Base-by-base conservation (phyloP, 2,797 vertebrate genomes). In the Tiaroga cobitis region DNA sequence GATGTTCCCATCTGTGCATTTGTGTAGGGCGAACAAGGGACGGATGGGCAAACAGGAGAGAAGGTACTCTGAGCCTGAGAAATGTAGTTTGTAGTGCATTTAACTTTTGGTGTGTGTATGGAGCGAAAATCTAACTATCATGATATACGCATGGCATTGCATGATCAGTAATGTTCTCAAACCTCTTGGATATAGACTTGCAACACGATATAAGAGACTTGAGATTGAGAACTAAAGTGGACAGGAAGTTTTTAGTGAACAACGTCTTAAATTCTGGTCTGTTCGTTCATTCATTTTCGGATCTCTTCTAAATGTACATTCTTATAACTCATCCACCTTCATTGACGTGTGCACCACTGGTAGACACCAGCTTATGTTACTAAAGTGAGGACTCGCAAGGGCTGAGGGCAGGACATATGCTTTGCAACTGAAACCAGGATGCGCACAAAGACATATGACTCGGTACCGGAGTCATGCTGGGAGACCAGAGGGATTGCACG, bases 11-110 rank as follows among this genome's bases (percentile, higher is more conserved):
- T 92, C 54, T 90, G 81, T 82, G 13, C 85, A 13, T 81, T 83
- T 90, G 80, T 92, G 65, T 88, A 94, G 92, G 93, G 93, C 84
- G 89, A 92, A 70, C 92, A 92, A 85, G 94, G 94, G 68, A 87
- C 83, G 81, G 86, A 72, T 39, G 93, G 92, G 79, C 86, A 85
- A 85, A 72, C 89, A 69, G 93, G 93, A 88, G 90, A 90, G 59
- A 91, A 93, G 92, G 92, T 94, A 94, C 29, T n/a, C 73, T 41
- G 69, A 29, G n/a, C n/a, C 29, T 82, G 65, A 85, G 80, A 84
- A 84, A 21, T 86, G 79, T 82, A 81, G 85, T 86, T 87, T 91
- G 86, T 80, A 61, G 37, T 88, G 34, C 8, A 37, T 61, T 69
- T 78, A 70, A 32, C 51, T 80, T 59, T 76, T 67, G 13, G 11